Conservation (phyloP, 53 echinoderm and acorn worm species). For the Crossaster papposus region DNA sequence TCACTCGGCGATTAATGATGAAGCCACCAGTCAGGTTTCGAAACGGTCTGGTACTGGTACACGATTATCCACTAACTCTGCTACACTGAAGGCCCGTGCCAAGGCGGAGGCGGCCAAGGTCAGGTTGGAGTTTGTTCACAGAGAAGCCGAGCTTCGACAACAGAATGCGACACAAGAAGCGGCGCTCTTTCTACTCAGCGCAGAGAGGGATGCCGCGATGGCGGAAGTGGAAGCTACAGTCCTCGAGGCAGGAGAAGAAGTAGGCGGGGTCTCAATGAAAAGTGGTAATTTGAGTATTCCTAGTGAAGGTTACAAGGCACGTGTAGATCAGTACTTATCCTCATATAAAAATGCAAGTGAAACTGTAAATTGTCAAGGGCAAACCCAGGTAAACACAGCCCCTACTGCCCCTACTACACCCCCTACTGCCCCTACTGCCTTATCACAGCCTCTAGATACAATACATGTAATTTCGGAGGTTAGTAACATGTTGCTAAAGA, state of each 20-base stretch:
- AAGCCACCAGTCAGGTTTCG: no score
- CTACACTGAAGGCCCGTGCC: constrained; percentile 56
- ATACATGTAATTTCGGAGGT: neutral
- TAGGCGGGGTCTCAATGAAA: neutral
- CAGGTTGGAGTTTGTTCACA: constrained; percentile 51
- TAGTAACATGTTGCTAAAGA: constrained; percentile 65
- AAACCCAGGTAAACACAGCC: no score
- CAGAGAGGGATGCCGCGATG: constrained; percentile 64
- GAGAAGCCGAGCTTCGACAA: constrained; percentile 56
- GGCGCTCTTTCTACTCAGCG: constrained; percentile 49
- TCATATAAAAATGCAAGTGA: no score
- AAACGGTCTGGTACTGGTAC: no score
- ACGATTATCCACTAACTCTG: constrained; percentile 41
- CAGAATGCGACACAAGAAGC: constrained; percentile 22
- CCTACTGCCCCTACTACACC: no score
- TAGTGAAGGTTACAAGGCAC: neutral
- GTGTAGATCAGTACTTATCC: neutral
- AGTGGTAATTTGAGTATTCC: neutral
- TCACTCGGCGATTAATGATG: no score
- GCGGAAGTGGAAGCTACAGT: constrained; percentile 50
- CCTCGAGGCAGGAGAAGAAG: neutral
- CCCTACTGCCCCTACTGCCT: neutral
- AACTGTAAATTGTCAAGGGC: no score
- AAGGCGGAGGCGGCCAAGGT: constrained; percentile 63
- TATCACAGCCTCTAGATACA: neutral